Evolutionary conservation across 2,888 invertebrate genomes (phyloP).

Genomic region (Endomychus coccineus): DNA sequence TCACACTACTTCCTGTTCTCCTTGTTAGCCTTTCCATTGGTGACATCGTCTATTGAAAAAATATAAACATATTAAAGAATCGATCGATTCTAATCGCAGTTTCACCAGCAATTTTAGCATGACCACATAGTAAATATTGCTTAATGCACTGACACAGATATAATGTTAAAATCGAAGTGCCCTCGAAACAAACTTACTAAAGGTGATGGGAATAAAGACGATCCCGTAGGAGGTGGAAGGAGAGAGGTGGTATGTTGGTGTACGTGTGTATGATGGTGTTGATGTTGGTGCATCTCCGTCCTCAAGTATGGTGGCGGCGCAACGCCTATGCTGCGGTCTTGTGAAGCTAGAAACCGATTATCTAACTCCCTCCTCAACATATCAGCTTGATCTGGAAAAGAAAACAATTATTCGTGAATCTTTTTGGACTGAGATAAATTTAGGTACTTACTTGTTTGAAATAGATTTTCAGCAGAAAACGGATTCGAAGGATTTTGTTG

Average conservation of each 20-base stretch:
- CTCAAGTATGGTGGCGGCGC: conserved; percentile 53
- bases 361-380: conserved; percentile 83
- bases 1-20: conserved; percentile 35
- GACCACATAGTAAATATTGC: conserved; percentile 13
- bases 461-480: conserved; percentile 81
- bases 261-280: conserved; percentile 86
- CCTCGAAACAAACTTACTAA: conserved; percentile 48
- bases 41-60: conserved; percentile 30
- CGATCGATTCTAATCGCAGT: too few relatives aligned
- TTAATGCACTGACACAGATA: conserved; percentile 8
- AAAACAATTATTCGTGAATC: conserved; percentile 6
- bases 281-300: conserved; percentile 89
- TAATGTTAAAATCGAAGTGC: not conserved
- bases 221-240: conserved; percentile 51
- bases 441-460: conserved; percentile 74
- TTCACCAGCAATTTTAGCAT: conserved; percentile 12
- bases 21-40: conserved; percentile 35
- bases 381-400: conserved; percentile 65
- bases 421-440: too few relatives aligned
- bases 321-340: conserved; percentile 56
- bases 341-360: conserved; percentile 82
- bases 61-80: too few relatives aligned
- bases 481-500: conserved; percentile 63
- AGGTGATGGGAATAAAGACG: conserved; percentile 56
- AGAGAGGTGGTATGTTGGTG: conserved; percentile 76